Base-by-base conservation (phyloP, 2,797 vertebrate species). In the Crocodylus rhombifer region DNA sequence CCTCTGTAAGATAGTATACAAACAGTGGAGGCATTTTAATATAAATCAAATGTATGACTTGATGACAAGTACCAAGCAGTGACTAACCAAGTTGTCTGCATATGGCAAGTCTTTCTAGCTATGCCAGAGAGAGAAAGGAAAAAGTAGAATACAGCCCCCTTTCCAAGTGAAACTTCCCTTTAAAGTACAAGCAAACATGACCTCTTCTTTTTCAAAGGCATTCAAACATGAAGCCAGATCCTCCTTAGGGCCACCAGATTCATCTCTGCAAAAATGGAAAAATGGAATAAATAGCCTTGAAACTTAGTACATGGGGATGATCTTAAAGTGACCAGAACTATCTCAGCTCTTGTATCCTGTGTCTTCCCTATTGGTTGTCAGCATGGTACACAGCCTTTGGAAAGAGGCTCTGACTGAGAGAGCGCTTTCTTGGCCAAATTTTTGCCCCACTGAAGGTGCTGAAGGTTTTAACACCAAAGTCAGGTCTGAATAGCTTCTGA, bases 361-460 rank as follows among this genome's bases (percentile, higher is more conserved):
- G 65, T 57, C 28, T 21, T 28, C 84, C n/a, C 33, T 55, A 55
- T 30, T 77, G 62, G 63, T 25, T 57, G 11, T 82, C 67, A 77
- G 56, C 42, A 8, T 10, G 12, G 17, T 91, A 67, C 0, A 0
- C 15, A 28, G 20, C 4, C 33, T 81, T 23, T 10, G 61, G 76
- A 91, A 80, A 0, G 2, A 60, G 71, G 51, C 81, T 88, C 56
- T 65, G 75, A 65, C 65, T 30, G 56, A 20, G 8, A 3, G 30
- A 10, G 63, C 9, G 56, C 62, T 89, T 2, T 2, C 5, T 79
- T 77, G 13, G 5, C 10, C 89, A 60, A 73, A 75, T n/a, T 85
- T 79, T 33, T 26, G 0, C 0, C 0, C 8, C 4, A 2, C 0
- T 0, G 20, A 36, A 71, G 36, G 12, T 78, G 3, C 69, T 63